A percentile compares a stretch with the other conserved stretches of the same genome.
These are phyloP conservation scores for Triplophysa tibetana DNA, from an alignment of 2,113 vertebrate genomes.

Conservation along the genomic window DNA sequence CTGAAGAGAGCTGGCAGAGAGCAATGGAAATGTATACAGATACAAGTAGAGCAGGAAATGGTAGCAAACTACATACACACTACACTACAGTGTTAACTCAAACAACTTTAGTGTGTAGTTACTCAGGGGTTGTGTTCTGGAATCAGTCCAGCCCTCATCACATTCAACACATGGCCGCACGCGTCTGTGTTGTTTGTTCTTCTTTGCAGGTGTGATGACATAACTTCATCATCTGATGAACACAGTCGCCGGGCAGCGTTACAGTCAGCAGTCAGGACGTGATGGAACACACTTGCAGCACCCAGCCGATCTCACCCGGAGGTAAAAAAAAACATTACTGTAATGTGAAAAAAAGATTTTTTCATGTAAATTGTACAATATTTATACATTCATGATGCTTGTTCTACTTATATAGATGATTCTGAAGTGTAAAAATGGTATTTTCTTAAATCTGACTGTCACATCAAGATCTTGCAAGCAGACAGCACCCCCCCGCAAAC, in stretches of 20 bases:
- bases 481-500: neutral
- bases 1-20: conserved; percentile 50
- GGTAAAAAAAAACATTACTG: conserved; percentile 50
- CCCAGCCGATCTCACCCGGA: conserved; percentile 63
- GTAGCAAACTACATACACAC: conserved; percentile 28
- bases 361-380: too few species aligned
- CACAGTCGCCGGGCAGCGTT: conserved; percentile 52
- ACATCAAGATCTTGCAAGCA: too few species aligned
- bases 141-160: too few species aligned
- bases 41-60: conserved; percentile 8
- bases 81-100: too few species aligned
- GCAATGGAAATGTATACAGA: conserved; percentile 57
- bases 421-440: too few species aligned
- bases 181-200: neutral
- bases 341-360: too few species aligned
- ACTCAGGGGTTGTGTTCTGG: too few species aligned
- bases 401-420: too few species aligned
- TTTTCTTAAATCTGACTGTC: too few species aligned
- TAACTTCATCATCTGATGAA: conserved; percentile 67
- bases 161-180: too few species aligned
- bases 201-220: conserved; percentile 54
- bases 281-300: conserved; percentile 59
- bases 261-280: neutral
- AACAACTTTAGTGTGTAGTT: too few species aligned
- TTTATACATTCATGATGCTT: too few species aligned